A percentile compares a stretch with the other conserved stretches of the same genome.
These are phyloP conservation scores for Epinotia ramella DNA, from an alignment of 2,888 invertebrate genomes.

Conservation along the genomic window DNA sequence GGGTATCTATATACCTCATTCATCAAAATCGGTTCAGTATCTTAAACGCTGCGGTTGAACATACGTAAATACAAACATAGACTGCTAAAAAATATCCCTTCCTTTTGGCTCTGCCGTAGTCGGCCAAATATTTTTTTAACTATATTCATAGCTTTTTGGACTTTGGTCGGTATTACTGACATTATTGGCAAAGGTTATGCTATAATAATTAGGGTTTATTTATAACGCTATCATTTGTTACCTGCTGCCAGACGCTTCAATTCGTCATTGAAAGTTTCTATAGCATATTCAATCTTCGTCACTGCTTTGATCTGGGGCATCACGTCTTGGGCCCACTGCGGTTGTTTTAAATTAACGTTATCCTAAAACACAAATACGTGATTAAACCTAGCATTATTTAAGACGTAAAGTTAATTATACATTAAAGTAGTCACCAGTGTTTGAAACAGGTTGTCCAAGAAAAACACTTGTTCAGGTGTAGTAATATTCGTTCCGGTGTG, in stretches of 20 bases:
- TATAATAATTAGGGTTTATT: no score
- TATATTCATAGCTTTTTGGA: no score
- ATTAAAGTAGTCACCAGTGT: conserved; percentile 68
- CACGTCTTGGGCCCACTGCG: conserved; percentile 70
- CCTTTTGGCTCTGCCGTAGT: no score
- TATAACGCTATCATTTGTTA: conserved; percentile 49
- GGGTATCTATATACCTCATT: no score
- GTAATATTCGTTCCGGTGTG: conserved; percentile 73
- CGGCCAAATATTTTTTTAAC: no score
- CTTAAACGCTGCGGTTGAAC: no score
- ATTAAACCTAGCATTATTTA: conserved; percentile 15
- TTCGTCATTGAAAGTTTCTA: conserved; percentile 68
- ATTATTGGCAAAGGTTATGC: no score
- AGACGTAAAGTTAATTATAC: conserved; percentile 12
- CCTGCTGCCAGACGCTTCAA: conserved; percentile 72
- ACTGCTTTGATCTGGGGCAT: conserved; percentile 77
- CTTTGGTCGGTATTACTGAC: no score
- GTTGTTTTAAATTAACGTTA: conserved; percentile 72
- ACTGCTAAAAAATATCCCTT: no score
- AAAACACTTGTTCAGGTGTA: conserved; percentile 75
- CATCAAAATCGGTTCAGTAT: no score
- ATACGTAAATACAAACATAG: no score
- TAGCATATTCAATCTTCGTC: conserved; percentile 76
- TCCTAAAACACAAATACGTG: conserved; percentile 60
- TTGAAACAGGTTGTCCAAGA: conserved; percentile 78